Evolutionary conservation across 2,888 invertebrate species (phyloP), one percentile per base, ranked within the genome.

Genomic region (Tenthredo scrophulariae): DNA sequence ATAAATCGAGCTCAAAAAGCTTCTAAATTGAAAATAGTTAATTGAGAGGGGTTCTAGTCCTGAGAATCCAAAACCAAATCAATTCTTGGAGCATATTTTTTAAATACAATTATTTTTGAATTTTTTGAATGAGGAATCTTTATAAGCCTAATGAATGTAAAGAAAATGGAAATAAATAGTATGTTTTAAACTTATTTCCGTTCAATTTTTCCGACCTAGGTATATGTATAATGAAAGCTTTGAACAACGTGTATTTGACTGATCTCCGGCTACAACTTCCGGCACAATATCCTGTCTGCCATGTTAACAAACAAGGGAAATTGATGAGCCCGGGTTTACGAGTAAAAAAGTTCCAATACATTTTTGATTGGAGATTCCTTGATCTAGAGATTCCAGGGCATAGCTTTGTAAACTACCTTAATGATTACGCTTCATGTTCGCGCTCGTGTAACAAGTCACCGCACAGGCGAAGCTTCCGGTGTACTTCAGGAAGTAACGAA

Each of bases 221-320:
- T 33, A 4, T 33, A 29, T 9, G 13, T 65, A 13, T 65, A 29
- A 22, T 29, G 7, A 22, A 65, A 13, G 65, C 65, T 29, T 65
- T 62, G 62, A 29, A 5, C 29, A 13, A 65, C 29, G 65, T 65
- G 29, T 65, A 65, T 62, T 10, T 22, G 22, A 62, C 62, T 26
- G 62, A 62, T 65, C 29, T 15, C 65, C 65, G 65, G 29, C 15
- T 65, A 65, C 26, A 65, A 65, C 29, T 26, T 65, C 65, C 65
- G 13, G 65, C 4, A 65, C 26, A 65, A 65, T 65, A 29, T 65
- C 65, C 65, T 65, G 29, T 29, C 29, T 65, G 33, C 65, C 65
- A 65, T 65, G 65, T 26, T 65, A 65, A 65, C 29, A 65, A 65
- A 65, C 29, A 65, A 29, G 65, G 29, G 10, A 65, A 65, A 65